These are phyloP conservation scores for Sitobion miscanthi DNA, from an alignment of 1,140 invertebrate genomes.

Conservation along the genomic window DNA sequence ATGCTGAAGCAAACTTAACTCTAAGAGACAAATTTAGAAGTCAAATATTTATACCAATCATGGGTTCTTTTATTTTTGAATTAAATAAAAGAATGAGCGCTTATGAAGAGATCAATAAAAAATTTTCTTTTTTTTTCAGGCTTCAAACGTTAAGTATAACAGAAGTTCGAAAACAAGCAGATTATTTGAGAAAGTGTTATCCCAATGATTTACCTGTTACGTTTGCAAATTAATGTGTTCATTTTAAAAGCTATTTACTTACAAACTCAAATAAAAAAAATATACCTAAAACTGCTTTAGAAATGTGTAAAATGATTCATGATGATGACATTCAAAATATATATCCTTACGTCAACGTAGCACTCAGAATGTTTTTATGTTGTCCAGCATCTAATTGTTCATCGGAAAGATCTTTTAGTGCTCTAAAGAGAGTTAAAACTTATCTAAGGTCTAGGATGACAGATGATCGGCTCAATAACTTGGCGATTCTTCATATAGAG, in stretches of 20 bases:
- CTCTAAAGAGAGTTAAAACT: too few relatives aligned
- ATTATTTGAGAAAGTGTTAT: constrained; percentile 5
- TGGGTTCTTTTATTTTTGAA: constrained; percentile 24
- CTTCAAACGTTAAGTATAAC: too few relatives aligned
- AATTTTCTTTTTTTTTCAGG: not conserved
- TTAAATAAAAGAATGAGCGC: constrained; percentile 14
- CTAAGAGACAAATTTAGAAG: constrained; percentile 16
- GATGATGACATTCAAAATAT: constrained; percentile 11
- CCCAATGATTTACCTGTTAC: constrained; percentile 9
- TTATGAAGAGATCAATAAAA: constrained; percentile 23
- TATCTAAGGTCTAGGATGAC: too few relatives aligned
- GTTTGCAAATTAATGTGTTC: not conserved
- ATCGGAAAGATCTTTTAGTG: too few relatives aligned
- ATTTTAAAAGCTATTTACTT: constrained; percentile 14
- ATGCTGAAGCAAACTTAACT: not conserved
- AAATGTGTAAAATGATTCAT: constrained; percentile 27
- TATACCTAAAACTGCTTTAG: constrained; percentile 29
- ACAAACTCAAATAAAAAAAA: constrained; percentile 20
- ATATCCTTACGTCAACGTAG: not conserved
- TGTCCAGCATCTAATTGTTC: too few relatives aligned
- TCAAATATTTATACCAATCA: constrained; percentile 23
- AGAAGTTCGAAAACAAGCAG: not conserved
- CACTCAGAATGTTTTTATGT: not conserved
- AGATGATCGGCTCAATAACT: too few relatives aligned
- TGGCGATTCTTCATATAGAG: not conserved